phyloP scores from a whole-genome alignment of 2,888 invertebrate species.

The Stomorhina lunata region DNA sequence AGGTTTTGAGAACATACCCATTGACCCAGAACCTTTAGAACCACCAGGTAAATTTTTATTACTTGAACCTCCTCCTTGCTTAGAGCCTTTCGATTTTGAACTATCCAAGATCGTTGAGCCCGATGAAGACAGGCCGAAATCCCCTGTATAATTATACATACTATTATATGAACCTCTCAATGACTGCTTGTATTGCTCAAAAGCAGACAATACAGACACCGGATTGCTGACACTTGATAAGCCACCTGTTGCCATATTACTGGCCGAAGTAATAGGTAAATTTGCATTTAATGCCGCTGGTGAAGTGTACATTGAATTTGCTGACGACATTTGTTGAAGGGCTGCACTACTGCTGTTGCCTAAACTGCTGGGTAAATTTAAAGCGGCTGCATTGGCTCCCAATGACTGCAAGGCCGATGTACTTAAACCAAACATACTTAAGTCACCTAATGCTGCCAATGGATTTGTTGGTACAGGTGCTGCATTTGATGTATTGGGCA shows the following conservation, averaged over 20 bases:
- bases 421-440: slow-evolving; percentile 66
- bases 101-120: slow-evolving; percentile 60
- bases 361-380: slow-evolving; percentile 53
- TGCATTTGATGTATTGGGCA: slow-evolving; percentile 44
- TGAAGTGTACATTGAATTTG: slow-evolving; percentile 49
- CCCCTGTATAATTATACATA: slow-evolving; percentile 62
- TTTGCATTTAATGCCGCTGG: slow-evolving; percentile 52
- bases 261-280: slow-evolving; percentile 50
- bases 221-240: slow-evolving; percentile 51
- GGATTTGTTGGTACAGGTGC: slow-evolving; percentile 62
- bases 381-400: slow-evolving; percentile 21
- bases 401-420: slow-evolving; percentile 44
- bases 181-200: slow-evolving; percentile 60
- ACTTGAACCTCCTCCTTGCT: slow-evolving; percentile 14
- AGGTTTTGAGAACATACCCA: slow-evolving; percentile 42
- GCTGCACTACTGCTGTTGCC: slow-evolving; percentile 35
- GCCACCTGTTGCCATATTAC: slow-evolving; percentile 42
- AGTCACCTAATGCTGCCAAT: slow-evolving; percentile 66
- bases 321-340: slow-evolving; percentile 37
- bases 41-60: slow-evolving; percentile 58
- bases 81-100: slow-evolving; percentile 53
- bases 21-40: slow-evolving; percentile 30
- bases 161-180: slow-evolving; percentile 57
- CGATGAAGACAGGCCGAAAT: slow-evolving; percentile 57
- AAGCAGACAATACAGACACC: slow-evolving; percentile 46